These are phyloP conservation scores for Acronicta aceris DNA, from an alignment of 2,888 invertebrate genomes.

Conservation along the genomic window DNA sequence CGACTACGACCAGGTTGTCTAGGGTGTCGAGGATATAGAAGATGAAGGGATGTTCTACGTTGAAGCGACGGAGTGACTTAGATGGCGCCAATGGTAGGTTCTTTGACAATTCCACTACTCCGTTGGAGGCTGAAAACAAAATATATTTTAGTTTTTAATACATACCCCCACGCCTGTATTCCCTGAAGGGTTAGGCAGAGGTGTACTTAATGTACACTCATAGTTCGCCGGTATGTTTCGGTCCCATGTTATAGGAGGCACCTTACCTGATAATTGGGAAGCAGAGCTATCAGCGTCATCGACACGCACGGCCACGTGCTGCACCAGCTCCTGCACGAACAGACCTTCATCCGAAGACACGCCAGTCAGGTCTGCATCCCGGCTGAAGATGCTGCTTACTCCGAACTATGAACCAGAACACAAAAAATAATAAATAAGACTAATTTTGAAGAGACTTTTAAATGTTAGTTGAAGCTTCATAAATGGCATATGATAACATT, in stretches of 20 bases:
- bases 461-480: too few species aligned
- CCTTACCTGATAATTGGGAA: constrained; percentile 85
- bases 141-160: too few species aligned
- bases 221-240: too few species aligned
- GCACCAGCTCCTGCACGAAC: constrained; percentile 91
- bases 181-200: too few species aligned
- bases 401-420: constrained; percentile 78
- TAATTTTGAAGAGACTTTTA: too few species aligned
- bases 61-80: constrained; percentile 75
- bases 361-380: constrained; percentile 89
- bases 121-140: constrained; percentile 66
- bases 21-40: constrained; percentile 90
- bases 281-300: constrained; percentile 88
- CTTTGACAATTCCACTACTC: constrained; percentile 70
- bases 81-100: constrained; percentile 70
- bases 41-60: constrained; percentile 90
- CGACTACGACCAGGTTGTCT: constrained; percentile 89
- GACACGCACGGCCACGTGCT: constrained; percentile 90
- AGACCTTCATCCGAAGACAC: constrained; percentile 90
- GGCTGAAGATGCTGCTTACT: constrained; percentile 89
- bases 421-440: neutral
- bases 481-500: too few species aligned
- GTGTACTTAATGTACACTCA: too few species aligned
- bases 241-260: too few species aligned
- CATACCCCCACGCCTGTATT: too few species aligned